Evolutionary conservation across 2,888 invertebrate genomes (phyloP).

Genomic region (Harpalus rubripes): DNA sequence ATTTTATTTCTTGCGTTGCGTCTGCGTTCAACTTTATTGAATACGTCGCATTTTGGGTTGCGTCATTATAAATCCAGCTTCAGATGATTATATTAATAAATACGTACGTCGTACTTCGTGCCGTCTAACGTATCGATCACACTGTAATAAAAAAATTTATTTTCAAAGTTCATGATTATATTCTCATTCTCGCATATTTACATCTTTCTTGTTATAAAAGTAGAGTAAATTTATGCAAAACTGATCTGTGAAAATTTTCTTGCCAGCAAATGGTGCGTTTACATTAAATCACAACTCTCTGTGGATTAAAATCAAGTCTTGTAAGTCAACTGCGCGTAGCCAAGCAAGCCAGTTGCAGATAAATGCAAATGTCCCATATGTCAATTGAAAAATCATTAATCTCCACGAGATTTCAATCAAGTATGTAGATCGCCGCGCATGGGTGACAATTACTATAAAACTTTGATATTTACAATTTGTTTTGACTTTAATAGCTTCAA

Average conservation of each 20-base stretch:
- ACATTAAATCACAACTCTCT: conserved; percentile 40
- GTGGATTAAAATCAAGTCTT: conserved; percentile 15
- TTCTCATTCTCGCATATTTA: too few species aligned
- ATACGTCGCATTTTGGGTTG: too few species aligned
- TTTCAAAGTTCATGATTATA: too few species aligned
- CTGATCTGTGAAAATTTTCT: not conserved
- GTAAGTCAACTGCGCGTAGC: conserved; percentile 23
- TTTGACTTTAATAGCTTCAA: conserved; percentile 56
- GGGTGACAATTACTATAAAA: conserved; percentile 61
- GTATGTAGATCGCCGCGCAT: conserved; percentile 51
- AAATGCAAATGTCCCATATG: conserved; percentile 56
- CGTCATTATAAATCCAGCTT: too few species aligned
- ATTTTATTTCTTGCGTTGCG: too few species aligned
- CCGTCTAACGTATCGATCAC: too few species aligned
- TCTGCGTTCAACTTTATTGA: too few species aligned
- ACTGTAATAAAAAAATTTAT: too few species aligned
- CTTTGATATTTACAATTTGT: conserved; percentile 54
- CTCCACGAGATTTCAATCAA: conserved; percentile 63
- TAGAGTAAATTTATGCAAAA: conserved; percentile 48
- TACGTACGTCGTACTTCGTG: too few species aligned
- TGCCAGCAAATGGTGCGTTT: conserved; percentile 23
- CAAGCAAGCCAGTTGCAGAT: conserved; percentile 14
- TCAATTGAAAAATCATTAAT: conserved; percentile 64
- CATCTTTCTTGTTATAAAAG: conserved; percentile 15
- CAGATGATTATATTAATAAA: too few species aligned